Evolutionary conservation across 2,113 vertebrate genomes (phyloP).

Genomic region (Poeciliopsis occidentalis): DNA sequence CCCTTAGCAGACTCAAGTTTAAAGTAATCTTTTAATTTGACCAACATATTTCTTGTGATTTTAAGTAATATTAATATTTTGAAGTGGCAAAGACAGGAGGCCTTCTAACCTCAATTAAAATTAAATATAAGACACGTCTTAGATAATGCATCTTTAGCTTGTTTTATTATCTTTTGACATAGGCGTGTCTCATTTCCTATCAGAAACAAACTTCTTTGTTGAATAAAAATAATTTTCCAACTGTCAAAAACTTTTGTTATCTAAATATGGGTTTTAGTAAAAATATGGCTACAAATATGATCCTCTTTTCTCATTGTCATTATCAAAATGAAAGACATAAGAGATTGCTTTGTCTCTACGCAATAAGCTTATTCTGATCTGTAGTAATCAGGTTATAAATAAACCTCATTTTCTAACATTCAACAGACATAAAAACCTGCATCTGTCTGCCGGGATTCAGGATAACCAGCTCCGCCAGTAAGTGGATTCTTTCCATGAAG

Average conservation of each 20-base stretch:
- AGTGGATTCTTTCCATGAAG: conserved; percentile 58
- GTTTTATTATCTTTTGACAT: neutral
- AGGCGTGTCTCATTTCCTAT: neutral
- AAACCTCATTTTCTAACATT: conserved; percentile 21
- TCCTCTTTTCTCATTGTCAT: too few species aligned
- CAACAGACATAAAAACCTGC: conserved; percentile 24
- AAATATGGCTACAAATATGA: neutral
- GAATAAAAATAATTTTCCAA: neutral
- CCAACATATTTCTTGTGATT: neutral
- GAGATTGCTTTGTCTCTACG: neutral
- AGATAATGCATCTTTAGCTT: neutral
- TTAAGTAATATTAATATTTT: neutral
- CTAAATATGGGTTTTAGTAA: neutral
- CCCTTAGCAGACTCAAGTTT: too few species aligned
- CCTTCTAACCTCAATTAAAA: neutral
- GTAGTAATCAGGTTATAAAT: neutral
- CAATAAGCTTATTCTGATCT: neutral
- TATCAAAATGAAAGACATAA: too few species aligned
- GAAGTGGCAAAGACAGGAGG: neutral
- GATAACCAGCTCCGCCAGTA: conserved; percentile 44
- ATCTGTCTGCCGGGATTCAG: conserved; percentile 37
- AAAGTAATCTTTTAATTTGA: neutral
- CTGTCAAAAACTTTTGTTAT: neutral
- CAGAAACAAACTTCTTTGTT: neutral
- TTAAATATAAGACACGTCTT: neutral